Percentiles rank a stretch among this genome's conserved stretches.
phyloP scores from a whole-genome alignment of 2,888 invertebrate genomes.

The Xanthia togata region DNA sequence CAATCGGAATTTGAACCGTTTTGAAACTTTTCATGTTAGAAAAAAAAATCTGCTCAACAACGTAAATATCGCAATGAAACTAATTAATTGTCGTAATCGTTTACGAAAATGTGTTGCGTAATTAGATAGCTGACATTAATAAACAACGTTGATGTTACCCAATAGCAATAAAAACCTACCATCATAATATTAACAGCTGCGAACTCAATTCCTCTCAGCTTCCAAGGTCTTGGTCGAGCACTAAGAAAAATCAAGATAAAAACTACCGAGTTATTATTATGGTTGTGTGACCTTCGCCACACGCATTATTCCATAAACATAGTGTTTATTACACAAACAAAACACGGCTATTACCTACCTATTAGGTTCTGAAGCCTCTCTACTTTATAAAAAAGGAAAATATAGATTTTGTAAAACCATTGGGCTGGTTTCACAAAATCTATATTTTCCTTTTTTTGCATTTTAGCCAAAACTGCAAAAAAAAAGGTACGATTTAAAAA shows the following conservation, averaged over 20 bases:
- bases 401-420: background rate
- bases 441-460: too few relatives aligned
- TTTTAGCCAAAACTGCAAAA: background rate
- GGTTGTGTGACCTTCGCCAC: conserved; percentile 26
- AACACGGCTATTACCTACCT: background rate
- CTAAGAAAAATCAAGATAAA: conserved; percentile 14
- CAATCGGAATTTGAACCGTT: too few relatives aligned
- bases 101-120: too few relatives aligned
- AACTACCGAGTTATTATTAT: conserved; percentile 20
- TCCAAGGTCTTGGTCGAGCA: conserved; percentile 30
- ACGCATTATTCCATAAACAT: conserved; percentile 21
- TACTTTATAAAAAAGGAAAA: background rate
- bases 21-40: too few relatives aligned
- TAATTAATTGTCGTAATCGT: too few relatives aligned
- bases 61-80: too few relatives aligned
- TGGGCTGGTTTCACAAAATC: too few relatives aligned
- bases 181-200: conserved; percentile 24
- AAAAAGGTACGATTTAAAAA: background rate
- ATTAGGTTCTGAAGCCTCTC: background rate
- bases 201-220: conserved; percentile 11
- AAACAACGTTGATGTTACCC: background rate
- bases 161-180: conserved; percentile 23
- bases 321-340: conserved; percentile 5
- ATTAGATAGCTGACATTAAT: background rate
- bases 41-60: too few relatives aligned